A percentile compares a stretch with the other conserved stretches of the same genome.
phyloP scores from a whole-genome alignment of 1,140 invertebrate genomes.

The Hyphantria cunea region DNA sequence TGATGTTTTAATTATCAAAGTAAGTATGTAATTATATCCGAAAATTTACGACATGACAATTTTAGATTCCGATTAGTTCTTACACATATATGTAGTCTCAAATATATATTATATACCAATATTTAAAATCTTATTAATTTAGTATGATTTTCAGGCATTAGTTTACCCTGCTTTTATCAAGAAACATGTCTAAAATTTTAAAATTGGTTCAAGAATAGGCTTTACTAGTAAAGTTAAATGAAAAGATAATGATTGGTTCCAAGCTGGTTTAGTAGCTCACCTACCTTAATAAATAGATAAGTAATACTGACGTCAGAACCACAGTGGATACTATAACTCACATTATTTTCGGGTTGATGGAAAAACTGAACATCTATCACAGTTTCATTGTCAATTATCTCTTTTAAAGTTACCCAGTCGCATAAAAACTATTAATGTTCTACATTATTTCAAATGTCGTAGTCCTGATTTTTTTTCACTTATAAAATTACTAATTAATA shows the following conservation, averaged over 20 bases:
- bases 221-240: conserved; percentile 30
- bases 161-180: conserved; percentile 72
- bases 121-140: conserved; percentile 46
- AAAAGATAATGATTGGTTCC: conserved; percentile 19
- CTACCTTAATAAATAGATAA: not conserved
- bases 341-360: conserved; percentile 14
- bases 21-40: not conserved
- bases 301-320: conserved; percentile 6
- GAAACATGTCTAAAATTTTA: conserved; percentile 60
- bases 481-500: conserved; percentile 22
- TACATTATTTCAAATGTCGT: conserved; percentile 10
- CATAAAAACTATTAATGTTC: conserved; percentile 22
- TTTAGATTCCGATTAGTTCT: conserved; percentile 16
- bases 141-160: conserved; percentile 67
- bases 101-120: conserved; percentile 29
- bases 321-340: conserved; percentile 20
- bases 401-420: conserved; percentile 20
- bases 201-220: conserved; percentile 64
- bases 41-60: not conserved
- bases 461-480: conserved; percentile 18
- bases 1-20: not conserved
- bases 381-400: conserved; percentile 37
- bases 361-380: conserved; percentile 42
- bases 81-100: conserved; percentile 23
- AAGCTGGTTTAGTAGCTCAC: conserved; percentile 2